A percentile compares a stretch with the other conserved stretches of the same genome.
phyloP scores from a whole-genome alignment of 2,113 vertebrate genomes.

The Rana temporaria region DNA sequence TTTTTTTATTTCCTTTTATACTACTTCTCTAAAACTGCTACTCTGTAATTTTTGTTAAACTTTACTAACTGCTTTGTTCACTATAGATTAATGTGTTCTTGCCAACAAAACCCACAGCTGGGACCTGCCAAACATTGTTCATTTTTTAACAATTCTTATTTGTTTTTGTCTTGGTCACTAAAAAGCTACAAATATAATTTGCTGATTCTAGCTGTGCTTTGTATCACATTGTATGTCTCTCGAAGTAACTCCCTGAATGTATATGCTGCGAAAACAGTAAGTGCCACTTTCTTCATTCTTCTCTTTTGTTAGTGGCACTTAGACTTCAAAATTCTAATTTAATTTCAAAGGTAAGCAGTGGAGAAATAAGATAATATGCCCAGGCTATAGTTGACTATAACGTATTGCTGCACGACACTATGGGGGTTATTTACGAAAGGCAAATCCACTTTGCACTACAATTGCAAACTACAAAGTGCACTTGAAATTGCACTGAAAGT shows the following conservation, averaged over 20 bases:
- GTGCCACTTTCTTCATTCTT: background rate
- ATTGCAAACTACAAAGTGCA: too few relatives aligned
- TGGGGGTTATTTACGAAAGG: too few relatives aligned
- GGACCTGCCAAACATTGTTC: constrained; percentile 18
- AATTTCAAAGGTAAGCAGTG: too few relatives aligned
- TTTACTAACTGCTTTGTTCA: constrained; percentile 8
- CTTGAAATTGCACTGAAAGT: too few relatives aligned
- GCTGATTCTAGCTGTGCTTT: background rate
- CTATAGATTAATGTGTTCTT: constrained; percentile 5
- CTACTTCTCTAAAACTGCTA: background rate
- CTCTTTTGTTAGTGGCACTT: background rate
- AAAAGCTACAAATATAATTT: constrained; percentile 17
- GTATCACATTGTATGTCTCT: background rate
- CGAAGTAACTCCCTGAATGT: background rate
- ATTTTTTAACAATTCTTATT: constrained; percentile 21
- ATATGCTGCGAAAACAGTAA: background rate
- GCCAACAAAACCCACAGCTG: constrained; percentile 10
- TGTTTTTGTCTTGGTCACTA: constrained; percentile 24
- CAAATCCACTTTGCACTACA: too few relatives aligned
- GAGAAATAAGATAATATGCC: too few relatives aligned
- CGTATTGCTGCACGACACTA: too few relatives aligned
- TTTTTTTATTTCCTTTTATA: background rate
- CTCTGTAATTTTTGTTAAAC: constrained; percentile 1
- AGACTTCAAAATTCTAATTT: too few relatives aligned
- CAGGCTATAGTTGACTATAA: too few relatives aligned